Evolutionary conservation across 2,797 vertebrate genomes (phyloP), one percentile per base, ranked within the genome.

Genomic region (Pogoniulus pusillus): DNA sequence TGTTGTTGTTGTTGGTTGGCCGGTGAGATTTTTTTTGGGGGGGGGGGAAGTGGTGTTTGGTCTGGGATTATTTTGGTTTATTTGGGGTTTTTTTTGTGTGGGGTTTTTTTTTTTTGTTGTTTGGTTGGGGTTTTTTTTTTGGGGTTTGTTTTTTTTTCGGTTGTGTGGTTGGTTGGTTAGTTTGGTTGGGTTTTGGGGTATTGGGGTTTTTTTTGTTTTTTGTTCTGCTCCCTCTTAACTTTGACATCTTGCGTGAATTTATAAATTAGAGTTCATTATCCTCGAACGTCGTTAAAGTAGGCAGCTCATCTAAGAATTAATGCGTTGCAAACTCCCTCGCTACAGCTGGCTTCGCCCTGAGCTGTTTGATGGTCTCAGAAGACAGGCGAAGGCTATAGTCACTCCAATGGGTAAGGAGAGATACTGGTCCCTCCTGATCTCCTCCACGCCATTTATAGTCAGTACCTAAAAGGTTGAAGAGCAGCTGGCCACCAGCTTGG

Each of bases 181-280:
- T 45, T 45, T 19, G 20, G 5, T 47, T 20, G 39, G 41, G 45
- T 17, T 7, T 18, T 10, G 53, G 10, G 16, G 53, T 53, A 15
- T 16, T 54, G 57, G 10, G 30, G 6, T 16, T 32, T 9, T 39
- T 11, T 8, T 51, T 26, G 7, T 22, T 30, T 39, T 13, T 45
- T 57, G 30, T 47, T 88, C 58, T 17, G 0, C 51, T 95, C 30
- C 24, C 65, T 69, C 9, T 94, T 87, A 80, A 74, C 69, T 90
- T 82, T 43, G 83, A 74, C 77, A 16, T 76, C 80, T 75, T 77
- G 66, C 39, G 45, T 15, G 54, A 53, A 83, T 89, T 95, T 92
- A 87, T 88, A 73, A 85, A 91, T 85, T 82, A 47, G 88, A 53
- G 72, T 90, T 85, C 73, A 87, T 91, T 93, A 75, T 47, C 29